Evolutionary conservation across 2,888 invertebrate species (phyloP).

Genomic region (Nomada ferruginata): DNA sequence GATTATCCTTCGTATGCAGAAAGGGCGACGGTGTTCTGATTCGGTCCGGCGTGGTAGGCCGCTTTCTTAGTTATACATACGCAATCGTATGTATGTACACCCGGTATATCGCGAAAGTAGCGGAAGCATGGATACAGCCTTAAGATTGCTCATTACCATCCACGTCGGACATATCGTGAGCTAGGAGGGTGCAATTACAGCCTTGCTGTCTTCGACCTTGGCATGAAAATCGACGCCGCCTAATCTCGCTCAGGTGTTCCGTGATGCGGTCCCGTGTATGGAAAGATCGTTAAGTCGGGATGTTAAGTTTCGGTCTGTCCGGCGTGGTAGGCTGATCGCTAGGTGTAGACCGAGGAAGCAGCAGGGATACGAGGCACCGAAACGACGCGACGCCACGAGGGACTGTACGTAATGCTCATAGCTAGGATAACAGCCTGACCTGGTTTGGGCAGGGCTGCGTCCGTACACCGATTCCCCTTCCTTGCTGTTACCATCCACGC

Average conservation of each 20-base stretch:
- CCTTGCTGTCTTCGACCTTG: slow-evolving; percentile 3
- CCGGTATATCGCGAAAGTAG: slow-evolving; percentile 9
- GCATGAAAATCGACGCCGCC: not conserved
- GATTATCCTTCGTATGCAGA: slow-evolving; percentile 9
- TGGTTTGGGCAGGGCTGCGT: slow-evolving; percentile 89
- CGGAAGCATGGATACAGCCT: slow-evolving; percentile 26
- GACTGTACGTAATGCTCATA: slow-evolving; percentile 89
- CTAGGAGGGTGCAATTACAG: slow-evolving; percentile 81
- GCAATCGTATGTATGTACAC: too few species aligned
- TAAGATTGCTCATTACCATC: slow-evolving; percentile 42
- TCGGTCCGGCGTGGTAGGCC: slow-evolving; percentile 61
- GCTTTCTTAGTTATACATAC: slow-evolving; percentile 22
- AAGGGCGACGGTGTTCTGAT: not conserved
- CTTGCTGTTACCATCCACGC: slow-evolving; percentile 94
- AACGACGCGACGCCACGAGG: slow-evolving; percentile 82
- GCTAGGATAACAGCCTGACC: slow-evolving; percentile 91
- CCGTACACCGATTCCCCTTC: slow-evolving; percentile 87
- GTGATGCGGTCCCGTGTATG: slow-evolving; percentile 6
- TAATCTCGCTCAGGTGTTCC: slow-evolving; percentile 8
- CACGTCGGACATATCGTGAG: slow-evolving; percentile 58
- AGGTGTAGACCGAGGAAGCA: slow-evolving; percentile 77
- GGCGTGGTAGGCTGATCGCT: slow-evolving; percentile 73
- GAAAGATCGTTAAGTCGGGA: slow-evolving; percentile 13
- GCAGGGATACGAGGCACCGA: slow-evolving; percentile 84
- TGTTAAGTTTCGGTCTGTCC: slow-evolving; percentile 78